Conservation (phyloP, 2,888 invertebrate genomes). For the Paralinhomoeus sp. region DNA sequence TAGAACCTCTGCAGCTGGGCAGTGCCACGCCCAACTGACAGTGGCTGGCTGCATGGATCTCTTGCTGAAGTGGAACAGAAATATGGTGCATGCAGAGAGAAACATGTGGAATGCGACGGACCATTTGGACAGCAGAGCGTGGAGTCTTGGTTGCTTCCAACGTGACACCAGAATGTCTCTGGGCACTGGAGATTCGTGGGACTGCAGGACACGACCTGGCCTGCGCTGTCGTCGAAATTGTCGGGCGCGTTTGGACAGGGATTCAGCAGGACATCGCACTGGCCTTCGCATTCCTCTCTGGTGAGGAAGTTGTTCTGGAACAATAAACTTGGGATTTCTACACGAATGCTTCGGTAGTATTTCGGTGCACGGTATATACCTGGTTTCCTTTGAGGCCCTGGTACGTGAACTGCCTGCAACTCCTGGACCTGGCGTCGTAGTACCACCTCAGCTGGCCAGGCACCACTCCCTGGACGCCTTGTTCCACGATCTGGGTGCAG, state of each 20-base stretch:
- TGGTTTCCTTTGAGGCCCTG: not conserved
- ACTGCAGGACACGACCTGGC: not conserved
- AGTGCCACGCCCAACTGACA: not conserved
- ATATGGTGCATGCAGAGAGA: not conserved
- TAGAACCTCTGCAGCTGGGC: not conserved
- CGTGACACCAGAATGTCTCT: not conserved
- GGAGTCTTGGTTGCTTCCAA: not conserved
- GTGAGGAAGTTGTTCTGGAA: not conserved
- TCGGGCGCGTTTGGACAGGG: too few species aligned
- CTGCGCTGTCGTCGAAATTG: too few species aligned
- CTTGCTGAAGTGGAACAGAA: not conserved
- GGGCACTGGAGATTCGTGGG: not conserved
- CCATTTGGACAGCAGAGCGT: constrained; percentile 1
- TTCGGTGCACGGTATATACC: too few species aligned
- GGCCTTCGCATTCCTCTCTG: not conserved
- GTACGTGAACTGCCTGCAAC: not conserved
- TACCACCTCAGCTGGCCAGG: not conserved
- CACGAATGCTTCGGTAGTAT: not conserved
- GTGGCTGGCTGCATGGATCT: not conserved
- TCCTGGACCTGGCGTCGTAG: not conserved
- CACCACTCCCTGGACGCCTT: too few species aligned
- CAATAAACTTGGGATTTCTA: not conserved
- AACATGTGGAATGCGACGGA: not conserved
- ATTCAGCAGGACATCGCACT: too few species aligned
- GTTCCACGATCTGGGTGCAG: too few species aligned